Base-by-base conservation (phyloP, 1,140 invertebrate species). In the Armadillidium nasatum region DNA sequence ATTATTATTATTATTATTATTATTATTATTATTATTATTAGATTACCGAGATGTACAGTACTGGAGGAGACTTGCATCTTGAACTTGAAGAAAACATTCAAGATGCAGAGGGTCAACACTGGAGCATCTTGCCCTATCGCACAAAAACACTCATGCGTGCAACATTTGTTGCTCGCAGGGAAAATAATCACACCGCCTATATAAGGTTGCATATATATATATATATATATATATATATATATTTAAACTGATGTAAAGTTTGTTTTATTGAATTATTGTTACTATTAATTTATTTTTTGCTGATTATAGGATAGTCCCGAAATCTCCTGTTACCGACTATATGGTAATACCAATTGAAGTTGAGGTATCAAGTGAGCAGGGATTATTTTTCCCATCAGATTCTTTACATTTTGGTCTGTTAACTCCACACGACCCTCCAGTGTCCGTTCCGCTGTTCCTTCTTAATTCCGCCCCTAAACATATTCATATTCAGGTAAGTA, bases 51-150 rank as follows among this genome's bases (percentile, higher is more conserved):
- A 90, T 95, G 83, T 96, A 95, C 87, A 94, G 93, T 81, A 96
- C 94, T 85, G 94, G 94, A 73, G 90, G 92, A 75, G 94, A 95
- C 86, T 91, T 97, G 85, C 92, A 95, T 84, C 86, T 98, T 83
- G 93, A 95, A 86, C 87, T 97, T 82, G 94, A 95, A 74, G 89
- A 89, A 78, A 92, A 90, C n/a, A 89, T 91, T 81, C 85, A 88
- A 72, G 92, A 94, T 84, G 94, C 91, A 22, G 89, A 92, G 22
- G 91, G 91, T 83, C 88, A 90, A 82, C 86, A 92, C 82, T 98
- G 95, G 95, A 89, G 93, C 84, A 93, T 98, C 84, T 91, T 93
- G 79, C 94, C 96, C 73, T 94, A 92, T 86, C 89, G 93, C 85
- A 91, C 93, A 23, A 94, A 94, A 84, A 89, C 93, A 76, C 89